These are phyloP conservation scores for Leptoteleia sp. DNA, from an alignment of 1,140 invertebrate species.

Conservation along the genomic window DNA sequence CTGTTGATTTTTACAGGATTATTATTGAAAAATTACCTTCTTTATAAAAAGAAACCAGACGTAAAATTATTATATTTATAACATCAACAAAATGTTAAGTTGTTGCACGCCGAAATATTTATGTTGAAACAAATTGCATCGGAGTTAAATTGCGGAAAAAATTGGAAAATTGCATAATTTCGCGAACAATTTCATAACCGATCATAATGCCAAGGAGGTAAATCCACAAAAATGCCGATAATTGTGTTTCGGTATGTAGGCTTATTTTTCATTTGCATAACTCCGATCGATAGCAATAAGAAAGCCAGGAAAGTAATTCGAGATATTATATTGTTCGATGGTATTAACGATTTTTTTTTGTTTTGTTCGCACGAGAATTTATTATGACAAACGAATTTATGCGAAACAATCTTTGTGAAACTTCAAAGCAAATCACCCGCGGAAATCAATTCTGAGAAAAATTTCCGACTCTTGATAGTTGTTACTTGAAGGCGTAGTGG, in stretches of 20 bases:
- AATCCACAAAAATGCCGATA: constrained; percentile 9
- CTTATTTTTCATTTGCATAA: constrained; percentile 39
- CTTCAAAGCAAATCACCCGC: constrained; percentile 11
- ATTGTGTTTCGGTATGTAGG: constrained; percentile 17
- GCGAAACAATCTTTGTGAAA: constrained; percentile 38
- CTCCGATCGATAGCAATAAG: constrained; percentile 15
- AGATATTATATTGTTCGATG: constrained; percentile 37
- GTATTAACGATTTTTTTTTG: constrained; percentile 35
- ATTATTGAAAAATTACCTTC: too few relatives aligned
- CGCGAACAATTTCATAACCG: constrained; percentile 1
- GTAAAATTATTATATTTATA: too few relatives aligned
- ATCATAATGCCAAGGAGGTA: too few relatives aligned
- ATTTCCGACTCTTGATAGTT: background rate
- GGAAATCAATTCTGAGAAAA: constrained; percentile 2
- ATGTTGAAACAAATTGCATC: too few relatives aligned
- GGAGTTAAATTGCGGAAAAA: too few relatives aligned
- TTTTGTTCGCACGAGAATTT: constrained; percentile 24
- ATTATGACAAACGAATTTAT: constrained; percentile 44
- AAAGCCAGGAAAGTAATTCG: constrained; percentile 28
- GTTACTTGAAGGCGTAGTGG: too few relatives aligned
- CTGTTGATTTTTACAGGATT: too few relatives aligned
- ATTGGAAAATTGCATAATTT: constrained; percentile 2
- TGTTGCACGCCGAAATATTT: too few relatives aligned
- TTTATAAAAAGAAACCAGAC: too few relatives aligned
- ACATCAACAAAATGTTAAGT: too few relatives aligned